Evolutionary conservation across 2,797 vertebrate genomes (phyloP).

Genomic region (Pantherophis alleghaniensis): DNA sequence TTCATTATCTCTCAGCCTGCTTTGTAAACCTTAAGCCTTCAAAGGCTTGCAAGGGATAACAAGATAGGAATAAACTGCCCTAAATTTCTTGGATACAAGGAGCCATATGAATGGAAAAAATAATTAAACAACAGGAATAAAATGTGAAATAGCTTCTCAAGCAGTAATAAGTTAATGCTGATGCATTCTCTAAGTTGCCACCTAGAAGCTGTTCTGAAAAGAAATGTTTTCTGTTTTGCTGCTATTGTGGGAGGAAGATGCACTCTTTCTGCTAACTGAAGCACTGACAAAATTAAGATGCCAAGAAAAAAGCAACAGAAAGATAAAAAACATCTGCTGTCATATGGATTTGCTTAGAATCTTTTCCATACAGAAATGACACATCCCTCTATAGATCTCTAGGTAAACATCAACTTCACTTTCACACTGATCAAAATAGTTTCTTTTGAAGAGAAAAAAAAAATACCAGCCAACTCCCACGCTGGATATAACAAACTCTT

Average conservation of each 20-base stretch:
- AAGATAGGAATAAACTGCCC: background rate
- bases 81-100: background rate
- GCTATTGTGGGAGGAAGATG: background rate
- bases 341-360: slow-evolving; percentile 29
- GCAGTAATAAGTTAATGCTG: background rate
- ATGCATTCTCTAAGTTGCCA: background rate
- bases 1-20: background rate
- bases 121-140: background rate
- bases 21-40: background rate
- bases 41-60: background rate
- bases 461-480: background rate
- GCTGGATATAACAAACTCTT: background rate
- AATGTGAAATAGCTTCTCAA: background rate
- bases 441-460: background rate
- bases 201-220: background rate
- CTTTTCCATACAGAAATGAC: background rate
- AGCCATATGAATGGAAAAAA: background rate
- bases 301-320: slow-evolving; percentile 26
- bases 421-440: background rate
- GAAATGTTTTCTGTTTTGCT: background rate
- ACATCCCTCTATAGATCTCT: slow-evolving; percentile 11
- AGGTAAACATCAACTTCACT: background rate
- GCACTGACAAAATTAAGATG: slow-evolving; percentile 36
- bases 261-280: slow-evolving; percentile 43
- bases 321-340: background rate